Evolutionary conservation across 2,113 vertebrate genomes (phyloP).

Genomic region (Rhinopomastus cyanomelas): DNA sequence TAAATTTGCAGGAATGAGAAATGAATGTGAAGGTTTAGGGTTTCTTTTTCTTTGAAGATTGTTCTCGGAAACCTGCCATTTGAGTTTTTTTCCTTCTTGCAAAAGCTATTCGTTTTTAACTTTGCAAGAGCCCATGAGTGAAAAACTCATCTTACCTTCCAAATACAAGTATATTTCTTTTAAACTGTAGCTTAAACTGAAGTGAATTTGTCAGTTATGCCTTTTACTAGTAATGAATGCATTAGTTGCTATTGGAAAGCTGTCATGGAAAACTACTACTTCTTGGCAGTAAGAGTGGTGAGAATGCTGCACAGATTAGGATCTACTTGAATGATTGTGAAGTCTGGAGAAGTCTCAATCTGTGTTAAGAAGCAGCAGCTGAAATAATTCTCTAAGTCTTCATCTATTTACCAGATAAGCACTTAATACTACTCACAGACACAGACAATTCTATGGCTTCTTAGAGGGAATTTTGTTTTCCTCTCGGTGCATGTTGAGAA

Average conservation of each 20-base stretch:
- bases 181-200: not conserved
- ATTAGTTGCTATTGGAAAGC: not conserved
- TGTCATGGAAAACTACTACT: not conserved
- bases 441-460: not conserved
- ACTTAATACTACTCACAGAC: not conserved
- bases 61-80: not conserved
- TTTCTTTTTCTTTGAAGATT: not conserved
- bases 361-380: not conserved
- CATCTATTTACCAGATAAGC: not conserved
- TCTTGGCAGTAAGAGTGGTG: not conserved
- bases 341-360: not conserved
- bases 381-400: not conserved
- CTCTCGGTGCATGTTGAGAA: not conserved
- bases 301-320: not conserved
- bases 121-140: not conserved
- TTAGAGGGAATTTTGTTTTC: not conserved
- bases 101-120: not conserved
- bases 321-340: not conserved
- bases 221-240: not conserved
- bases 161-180: no score
- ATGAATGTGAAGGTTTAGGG: not conserved
- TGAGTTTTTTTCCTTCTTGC: not conserved
- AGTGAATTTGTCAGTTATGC: not conserved
- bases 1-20: not conserved
- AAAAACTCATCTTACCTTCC: not conserved